These are phyloP conservation scores for Drosophila malerkotliana DNA, from an alignment of 1,140 invertebrate species.

Conservation along the genomic window DNA sequence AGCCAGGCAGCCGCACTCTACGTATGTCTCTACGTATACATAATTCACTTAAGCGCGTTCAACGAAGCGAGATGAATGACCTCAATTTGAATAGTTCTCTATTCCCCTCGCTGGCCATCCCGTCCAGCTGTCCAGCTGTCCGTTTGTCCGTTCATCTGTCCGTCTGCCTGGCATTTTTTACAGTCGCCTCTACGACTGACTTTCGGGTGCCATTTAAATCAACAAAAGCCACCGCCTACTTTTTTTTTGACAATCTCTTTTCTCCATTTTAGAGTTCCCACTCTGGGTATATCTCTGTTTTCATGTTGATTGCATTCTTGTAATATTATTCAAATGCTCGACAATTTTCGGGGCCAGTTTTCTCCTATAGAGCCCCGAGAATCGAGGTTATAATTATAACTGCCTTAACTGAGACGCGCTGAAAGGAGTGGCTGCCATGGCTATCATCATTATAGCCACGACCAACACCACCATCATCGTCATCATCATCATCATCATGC, in stretches of 20 bases:
- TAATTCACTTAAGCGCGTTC: conserved; percentile 80
- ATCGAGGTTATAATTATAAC: conserved; percentile 80
- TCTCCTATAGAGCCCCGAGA: conserved; percentile 47
- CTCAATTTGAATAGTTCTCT: conserved; percentile 82
- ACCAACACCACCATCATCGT: conserved; percentile 46
- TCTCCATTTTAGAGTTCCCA: conserved; percentile 25
- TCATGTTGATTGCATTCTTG: conserved; percentile 74
- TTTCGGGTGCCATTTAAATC: conserved; percentile 78
- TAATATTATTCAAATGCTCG: conserved; percentile 80
- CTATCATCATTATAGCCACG: conserved; percentile 21
- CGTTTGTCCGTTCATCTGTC: not conserved
- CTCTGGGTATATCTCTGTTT: conserved; percentile 11
- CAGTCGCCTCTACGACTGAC: not conserved
- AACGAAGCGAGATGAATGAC: conserved; percentile 84
- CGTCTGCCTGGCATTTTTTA: too few relatives aligned
- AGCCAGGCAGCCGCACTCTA: not conserved
- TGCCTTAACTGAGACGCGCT: conserved; percentile 10
- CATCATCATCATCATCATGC: conserved; percentile 10
- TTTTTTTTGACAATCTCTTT: conserved; percentile 62
- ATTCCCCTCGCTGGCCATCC: conserved; percentile 37
- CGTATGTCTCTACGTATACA: conserved; percentile 48
- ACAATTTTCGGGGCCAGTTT: conserved; percentile 78
- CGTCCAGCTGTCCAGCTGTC: not conserved
- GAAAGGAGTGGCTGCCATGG: conserved; percentile 63
- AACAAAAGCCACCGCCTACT: conserved; percentile 73